Base-by-base conservation (phyloP, 1,140 invertebrate genomes). In the Rhynchophorus ferrugineus region DNA sequence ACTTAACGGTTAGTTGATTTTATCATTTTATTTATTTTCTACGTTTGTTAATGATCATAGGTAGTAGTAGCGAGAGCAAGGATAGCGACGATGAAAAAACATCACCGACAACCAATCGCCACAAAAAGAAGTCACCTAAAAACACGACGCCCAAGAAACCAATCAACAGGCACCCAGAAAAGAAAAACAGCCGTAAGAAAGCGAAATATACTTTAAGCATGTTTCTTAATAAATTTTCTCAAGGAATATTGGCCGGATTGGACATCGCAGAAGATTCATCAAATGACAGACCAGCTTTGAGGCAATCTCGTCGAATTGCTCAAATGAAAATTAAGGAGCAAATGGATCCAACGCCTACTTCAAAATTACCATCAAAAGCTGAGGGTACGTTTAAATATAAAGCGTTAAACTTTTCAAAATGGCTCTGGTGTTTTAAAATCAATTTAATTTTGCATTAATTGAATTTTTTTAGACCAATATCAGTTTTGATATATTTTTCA, bases 301-400 rank as follows among this genome's bases (percentile, higher is more conserved):
- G 87, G 13, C 83, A 86, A 60, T 89, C 86, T 5, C 74, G 87
- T 2, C 73, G 89, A 42, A 89, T 92, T 60, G 89, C 89, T 0
- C 87, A 90, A 62, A 76, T 89, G 53, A 88, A 90, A 59, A 89
- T 91, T 41, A 86, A 84, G 52, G 87, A 90, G 63, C 85, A 89
- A 67, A 83, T 83, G 0, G 85, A 91, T 44, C 65, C 66, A 83
- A 6, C 74, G 84, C 36, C 78, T 83, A 57, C 65, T 82, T 0
- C 65, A 84, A 37, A 68, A 73, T 3, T 75, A 79, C 16, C 66
- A 81, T 21, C 83, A 82, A 59, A 77, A 78, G 57, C 77, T 79
- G 59, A 48, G 41, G 8, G 17, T 16, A 19, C 5, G 3, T 14
- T n/a, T 8, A 7, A n/a, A 7, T 13, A 13, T 37, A n/a, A 7